Base-by-base conservation (phyloP, 1,140 invertebrate species). In the Trypoxylus dichotomus region DNA sequence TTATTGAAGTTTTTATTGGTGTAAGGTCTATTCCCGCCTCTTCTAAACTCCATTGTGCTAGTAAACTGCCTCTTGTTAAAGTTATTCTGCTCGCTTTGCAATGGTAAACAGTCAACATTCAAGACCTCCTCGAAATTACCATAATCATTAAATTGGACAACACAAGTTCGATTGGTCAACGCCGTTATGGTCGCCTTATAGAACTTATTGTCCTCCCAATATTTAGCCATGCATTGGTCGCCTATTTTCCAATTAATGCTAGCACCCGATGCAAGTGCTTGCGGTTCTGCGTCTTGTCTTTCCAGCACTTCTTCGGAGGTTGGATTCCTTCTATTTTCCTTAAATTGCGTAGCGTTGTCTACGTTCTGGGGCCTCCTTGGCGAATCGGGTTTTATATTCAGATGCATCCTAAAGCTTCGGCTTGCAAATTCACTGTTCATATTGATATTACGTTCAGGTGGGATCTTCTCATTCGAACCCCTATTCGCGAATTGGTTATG, bases 181-280 rank as follows among this genome's bases (percentile, higher is more conserved):
- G 90, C 93, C 6, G 93, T 94, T 37, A 97, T 92, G 83, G 93
- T 90, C 27, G 95, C 95, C 84, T 93, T 92, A 82, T 97, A 97
- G 88, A 94, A 96, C 94, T 96, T 92, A 83, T 94, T 93, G 88
- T 97, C 95, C 87, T 97, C 95, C 95, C 95, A 97, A 86, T 97
- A 97, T 83, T 95, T 94, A 6, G 95, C 95, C 85, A 96, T 89
- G 86, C 94, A 96, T 63, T 92, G 89, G 84, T 96, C 94, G 24
- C 95, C 95, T 73, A 92, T 86, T 82, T 91, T 92, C 93, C 93
- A 96, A 77, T 63, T 63, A 63, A 63, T 63, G 1, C 10, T 21
- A 63, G 0, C 24, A 25, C 10, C 10, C 3, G 60, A 19, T 19
- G 60, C 24, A 27, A 2, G 5, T 27, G 19, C 58, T 41, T 47